Evolutionary conservation across 2,888 invertebrate species (phyloP).

Genomic region (Phalera bucephala): DNA sequence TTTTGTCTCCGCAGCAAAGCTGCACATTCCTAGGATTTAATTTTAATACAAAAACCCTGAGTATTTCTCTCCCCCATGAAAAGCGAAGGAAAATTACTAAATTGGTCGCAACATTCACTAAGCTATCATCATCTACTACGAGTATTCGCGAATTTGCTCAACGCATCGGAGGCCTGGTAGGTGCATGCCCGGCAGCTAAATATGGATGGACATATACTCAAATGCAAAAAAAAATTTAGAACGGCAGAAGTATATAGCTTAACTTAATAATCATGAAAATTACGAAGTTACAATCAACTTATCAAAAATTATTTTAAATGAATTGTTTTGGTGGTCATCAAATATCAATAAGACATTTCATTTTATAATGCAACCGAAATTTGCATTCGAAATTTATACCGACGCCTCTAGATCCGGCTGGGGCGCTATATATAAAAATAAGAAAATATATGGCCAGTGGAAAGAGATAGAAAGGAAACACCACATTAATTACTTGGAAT

Average conservation of each 20-base stretch:
- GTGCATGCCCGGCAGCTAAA: slow-evolving; percentile 7
- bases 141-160: slow-evolving; percentile 5
- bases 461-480: slow-evolving; percentile 5
- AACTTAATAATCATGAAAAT: too few species aligned
- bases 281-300: background rate
- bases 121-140: slow-evolving; percentile 1
- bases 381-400: slow-evolving; percentile 3
- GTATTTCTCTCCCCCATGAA: background rate
- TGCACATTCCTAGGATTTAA: background rate
- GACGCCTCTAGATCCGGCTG: slow-evolving; percentile 1
- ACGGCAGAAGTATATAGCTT: slow-evolving; percentile 3
- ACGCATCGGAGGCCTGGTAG: slow-evolving; percentile 1
- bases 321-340: slow-evolving; percentile 3
- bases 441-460: slow-evolving; percentile 2
- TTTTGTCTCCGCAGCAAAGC: background rate
- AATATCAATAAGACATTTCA: background rate
- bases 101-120: background rate
- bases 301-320: background rate
- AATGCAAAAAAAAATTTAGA: too few species aligned
- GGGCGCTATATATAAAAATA: too few species aligned
- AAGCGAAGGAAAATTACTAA: slow-evolving; percentile 1
- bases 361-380: background rate
- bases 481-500: too few species aligned
- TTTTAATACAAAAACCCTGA: background rate
- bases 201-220: too few species aligned